Base-by-base conservation (phyloP, 2,113 vertebrate species). In the Aegotheles bennettii region DNA sequence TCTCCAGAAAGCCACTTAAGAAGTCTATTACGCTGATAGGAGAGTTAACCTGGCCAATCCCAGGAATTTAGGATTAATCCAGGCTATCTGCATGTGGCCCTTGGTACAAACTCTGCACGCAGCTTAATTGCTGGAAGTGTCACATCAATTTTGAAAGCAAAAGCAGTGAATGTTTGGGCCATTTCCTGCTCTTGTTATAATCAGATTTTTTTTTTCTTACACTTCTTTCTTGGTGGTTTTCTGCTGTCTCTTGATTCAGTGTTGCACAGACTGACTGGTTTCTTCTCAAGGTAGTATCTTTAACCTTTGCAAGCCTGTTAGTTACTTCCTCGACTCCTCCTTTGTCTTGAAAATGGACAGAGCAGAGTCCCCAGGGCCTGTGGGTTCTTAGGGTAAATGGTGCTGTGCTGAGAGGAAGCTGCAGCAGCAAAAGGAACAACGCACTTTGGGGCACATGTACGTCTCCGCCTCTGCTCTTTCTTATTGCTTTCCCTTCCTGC, bases 401-500 rank as follows among this genome's bases (percentile, higher is more conserved):
- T 77, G 69, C 42, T 85, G 76, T 40, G 16, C 61, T 31, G 70
- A 77, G 84, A 75, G 88, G 93, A 91, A 93, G 89, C 87, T 45
- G 80, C 73, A 77, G 77, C 75, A 89, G 89, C 75, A 74, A 54
- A 60, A 93, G 90, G 92, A 95, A 45, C 60, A n/a, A 26, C 4
- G 0, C 31, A 20, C 68, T 90, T 23, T 0, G 16, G 64, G 68
- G 51, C 50, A n/a, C 64, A 53, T 3, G 69, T 28, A 40, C 1
- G 16, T 67, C 87, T 78, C 76, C 0, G 23, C 71, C 86, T 94
- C 74, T 74, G 53, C 78, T 59, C 75, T 56, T 48, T 38, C 87
- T 92, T 96, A 93, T 93, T 85, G 11, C 57, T 74, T 86, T 94
- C 88, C 82, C 69, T 97, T 97, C 93, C 96, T 95, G 92, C 94